Percentiles rank a stretch among this genome's conserved stretches.
phyloP scores from a whole-genome alignment of 2,797 vertebrate species.

The Tokudaia muenninki region DNA sequence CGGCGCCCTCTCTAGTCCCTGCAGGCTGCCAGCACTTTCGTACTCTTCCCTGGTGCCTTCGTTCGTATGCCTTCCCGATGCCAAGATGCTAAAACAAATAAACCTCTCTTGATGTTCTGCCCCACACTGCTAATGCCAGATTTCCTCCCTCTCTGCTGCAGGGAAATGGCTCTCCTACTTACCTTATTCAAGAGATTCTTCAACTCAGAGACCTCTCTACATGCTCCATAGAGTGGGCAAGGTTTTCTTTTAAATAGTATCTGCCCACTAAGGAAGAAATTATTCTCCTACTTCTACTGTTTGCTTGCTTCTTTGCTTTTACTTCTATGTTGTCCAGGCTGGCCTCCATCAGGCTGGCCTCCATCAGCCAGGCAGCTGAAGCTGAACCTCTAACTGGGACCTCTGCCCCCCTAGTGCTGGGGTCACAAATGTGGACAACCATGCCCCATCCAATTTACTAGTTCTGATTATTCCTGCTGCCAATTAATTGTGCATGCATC shows the following conservation, averaged over 20 bases:
- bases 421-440: not conserved
- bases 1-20: not conserved
- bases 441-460: not conserved
- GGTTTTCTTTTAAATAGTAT: not conserved
- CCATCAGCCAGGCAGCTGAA: not conserved
- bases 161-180: slow-evolving; percentile 20
- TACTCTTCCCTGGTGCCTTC: not conserved
- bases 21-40: not conserved
- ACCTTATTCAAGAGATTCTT: not conserved
- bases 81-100: not conserved
- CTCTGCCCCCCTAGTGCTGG: not conserved
- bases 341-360: not conserved
- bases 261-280: not conserved
- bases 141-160: not conserved
- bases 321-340: not conserved
- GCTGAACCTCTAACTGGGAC: not conserved
- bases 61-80: not conserved
- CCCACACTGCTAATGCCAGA: not conserved
- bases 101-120: not conserved
- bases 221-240: not conserved
- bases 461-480: slow-evolving; percentile 17
- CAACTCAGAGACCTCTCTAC: not conserved
- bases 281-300: not conserved
- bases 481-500: not conserved
- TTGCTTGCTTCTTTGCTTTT: not conserved